phyloP scores from a whole-genome alignment of 1,140 invertebrate genomes.

The Vollenhovia emeryi region DNA sequence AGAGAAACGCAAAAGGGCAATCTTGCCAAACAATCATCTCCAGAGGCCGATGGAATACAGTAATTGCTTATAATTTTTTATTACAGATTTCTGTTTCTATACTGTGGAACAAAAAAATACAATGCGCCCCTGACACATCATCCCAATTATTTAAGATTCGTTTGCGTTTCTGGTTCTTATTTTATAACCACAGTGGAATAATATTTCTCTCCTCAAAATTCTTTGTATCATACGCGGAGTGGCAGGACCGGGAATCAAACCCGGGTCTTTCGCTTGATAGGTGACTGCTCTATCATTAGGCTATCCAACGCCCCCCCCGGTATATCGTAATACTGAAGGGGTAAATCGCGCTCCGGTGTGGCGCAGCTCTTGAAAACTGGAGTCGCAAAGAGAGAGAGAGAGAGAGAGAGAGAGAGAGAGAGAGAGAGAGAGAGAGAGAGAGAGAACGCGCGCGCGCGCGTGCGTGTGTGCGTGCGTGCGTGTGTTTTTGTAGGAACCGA shows the following conservation, averaged over 20 bases:
- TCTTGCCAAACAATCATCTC: not conserved
- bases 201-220: not conserved
- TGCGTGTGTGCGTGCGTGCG: too few species aligned
- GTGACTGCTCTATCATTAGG: constrained; percentile 20
- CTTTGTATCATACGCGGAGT: not conserved
- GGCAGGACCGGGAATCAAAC: not conserved
- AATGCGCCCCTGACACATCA: not conserved
- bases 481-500: too few species aligned
- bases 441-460: too few species aligned
- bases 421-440: too few species aligned
- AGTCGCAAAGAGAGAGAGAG: constrained; percentile 1
- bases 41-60: not conserved
- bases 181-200: not conserved
- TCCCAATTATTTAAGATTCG: not conserved
- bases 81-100: not conserved
- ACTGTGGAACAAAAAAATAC: not conserved
- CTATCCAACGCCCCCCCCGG: constrained; percentile 14
- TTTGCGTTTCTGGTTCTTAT: not conserved
- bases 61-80: not conserved
- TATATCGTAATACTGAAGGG: not conserved
- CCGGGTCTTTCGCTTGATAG: not conserved
- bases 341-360: constrained; percentile 1
- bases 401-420: too few species aligned
- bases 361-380: constrained; percentile 7
- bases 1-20: not conserved